Evolutionary conservation across 1,140 invertebrate genomes (phyloP), one percentile per base, ranked within the genome.

Genomic region (Drosophila sturtevanti): DNA sequence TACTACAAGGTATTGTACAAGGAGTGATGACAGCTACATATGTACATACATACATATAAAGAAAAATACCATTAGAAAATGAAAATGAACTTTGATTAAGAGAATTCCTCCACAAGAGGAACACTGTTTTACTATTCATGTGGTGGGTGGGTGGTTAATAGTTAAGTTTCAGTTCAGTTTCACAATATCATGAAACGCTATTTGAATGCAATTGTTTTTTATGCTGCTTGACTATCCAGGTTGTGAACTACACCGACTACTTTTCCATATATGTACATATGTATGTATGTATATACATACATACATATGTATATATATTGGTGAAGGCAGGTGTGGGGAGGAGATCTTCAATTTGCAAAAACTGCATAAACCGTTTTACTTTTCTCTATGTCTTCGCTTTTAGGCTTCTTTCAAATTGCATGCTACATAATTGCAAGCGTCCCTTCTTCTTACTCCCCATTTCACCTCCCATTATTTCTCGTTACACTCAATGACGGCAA

Each of bases 401-500:
- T 73, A 34, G 18, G 21, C 37, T 31, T 54, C 55, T 59, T 63
- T 60, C 34, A 31, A 34, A 63, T 66, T 87, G 82, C 79, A 79
- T 65, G 67, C 72, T 35, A 52, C 74, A 85, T 74, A 86, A 81
- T 81, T 78, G 73, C 77, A 61, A 66, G 10, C 24, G 24, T 38
- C 16, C 48, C 31, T 21, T 9, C 7, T n/a, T n/a, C 34, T 21
- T 4, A 18, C 56, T 18, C 35, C 24, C 54, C 12, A 21, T 34
- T 38, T 6, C 9, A 38, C 18, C 35, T 27, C 63, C 12, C 34
- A 34, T n/a, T 5, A 22, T 10, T 11, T 34, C 18, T 48, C 69
- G 73, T 79, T 64, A 78, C 76, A 77, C 51, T 72, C 34, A 44
- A 60, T 21, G 72, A 64, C 27, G 24, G 54, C 55, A 48, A 48